Conservation (phyloP, 2,797 vertebrate genomes). For the Hippocampus kuda region DNA sequence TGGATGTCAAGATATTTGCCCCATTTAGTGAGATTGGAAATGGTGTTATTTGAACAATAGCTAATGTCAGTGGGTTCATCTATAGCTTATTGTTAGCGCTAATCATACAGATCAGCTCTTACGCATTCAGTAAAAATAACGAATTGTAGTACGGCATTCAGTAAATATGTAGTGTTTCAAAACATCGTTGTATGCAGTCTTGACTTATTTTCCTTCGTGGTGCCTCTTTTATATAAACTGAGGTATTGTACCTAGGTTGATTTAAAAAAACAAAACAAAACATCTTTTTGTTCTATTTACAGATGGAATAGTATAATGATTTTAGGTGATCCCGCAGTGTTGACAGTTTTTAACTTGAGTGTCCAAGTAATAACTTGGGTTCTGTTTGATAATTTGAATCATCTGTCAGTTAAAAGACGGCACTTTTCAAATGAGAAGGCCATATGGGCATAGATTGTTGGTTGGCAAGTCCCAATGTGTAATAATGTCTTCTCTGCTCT, state of each 20-base stretch:
- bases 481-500: slow-evolving; percentile 16
- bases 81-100: slow-evolving; percentile 69
- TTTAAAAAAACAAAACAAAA: neutral
- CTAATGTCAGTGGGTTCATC: slow-evolving; percentile 42
- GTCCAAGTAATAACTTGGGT: neutral
- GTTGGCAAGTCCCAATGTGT: slow-evolving; percentile 14
- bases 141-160: slow-evolving; percentile 14
- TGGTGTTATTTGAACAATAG: slow-evolving; percentile 18
- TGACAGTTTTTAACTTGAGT: neutral
- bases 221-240: neutral
- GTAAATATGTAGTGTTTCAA: slow-evolving; percentile 1
- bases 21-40: neutral
- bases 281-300: slow-evolving; percentile 1
- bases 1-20: neutral
- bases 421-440: slow-evolving; percentile 14
- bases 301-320: neutral
- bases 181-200: slow-evolving; percentile 3
- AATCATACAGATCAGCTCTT: slow-evolving; percentile 36
- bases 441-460: slow-evolving; percentile 7
- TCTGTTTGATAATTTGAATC: neutral
- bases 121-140: slow-evolving; percentile 27
- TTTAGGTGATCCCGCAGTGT: neutral
- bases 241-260: slow-evolving; percentile 5
- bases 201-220: neutral
- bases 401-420: slow-evolving; percentile 10